Percentiles rank a stretch among this genome's conserved stretches.
Conservation (phyloP, 2,797 vertebrate species). For the Gambelia wislizenii region DNA sequence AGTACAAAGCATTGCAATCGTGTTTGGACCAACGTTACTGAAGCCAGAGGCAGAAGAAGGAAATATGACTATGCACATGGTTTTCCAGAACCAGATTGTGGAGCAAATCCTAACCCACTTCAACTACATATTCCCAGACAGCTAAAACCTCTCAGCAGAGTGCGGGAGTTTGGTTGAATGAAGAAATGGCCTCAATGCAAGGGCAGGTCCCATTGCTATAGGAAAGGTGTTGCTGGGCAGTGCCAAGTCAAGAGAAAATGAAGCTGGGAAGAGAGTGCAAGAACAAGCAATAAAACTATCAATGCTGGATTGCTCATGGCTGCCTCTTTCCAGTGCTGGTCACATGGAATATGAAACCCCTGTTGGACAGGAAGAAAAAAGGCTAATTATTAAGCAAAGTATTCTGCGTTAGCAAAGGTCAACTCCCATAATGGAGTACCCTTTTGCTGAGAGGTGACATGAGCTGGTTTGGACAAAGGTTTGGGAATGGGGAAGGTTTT, state of each 20-base stretch:
- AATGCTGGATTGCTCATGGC: neutral
- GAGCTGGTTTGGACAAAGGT: neutral
- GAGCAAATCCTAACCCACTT: slow-evolving; percentile 91
- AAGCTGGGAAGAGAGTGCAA: neutral
- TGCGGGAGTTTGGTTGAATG: slow-evolving; percentile 2
- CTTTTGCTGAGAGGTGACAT: too few relatives aligned
- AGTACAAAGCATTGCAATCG: slow-evolving; percentile 90
- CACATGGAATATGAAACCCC: neutral
- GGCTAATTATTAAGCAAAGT: neutral
- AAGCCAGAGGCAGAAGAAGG: slow-evolving; percentile 86
- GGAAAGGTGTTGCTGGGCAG: slow-evolving; percentile 7
- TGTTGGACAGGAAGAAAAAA: neutral
- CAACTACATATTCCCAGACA: slow-evolving; percentile 79
- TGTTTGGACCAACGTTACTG: slow-evolving; percentile 93
- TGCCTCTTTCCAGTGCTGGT: neutral
- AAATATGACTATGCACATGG: slow-evolving; percentile 92
- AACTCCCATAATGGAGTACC: neutral
- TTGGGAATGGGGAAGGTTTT: neutral
- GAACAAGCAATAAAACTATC: slow-evolving; percentile 7
- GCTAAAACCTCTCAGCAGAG: slow-evolving; percentile 56
- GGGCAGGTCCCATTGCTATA: neutral
- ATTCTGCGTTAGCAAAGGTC: neutral
- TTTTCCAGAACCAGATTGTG: slow-evolving; percentile 96
- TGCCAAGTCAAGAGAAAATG: neutral
- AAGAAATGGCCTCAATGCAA: neutral